Evolutionary conservation across 2,888 invertebrate genomes (phyloP).

Genomic region (Tiliacea citrago): DNA sequence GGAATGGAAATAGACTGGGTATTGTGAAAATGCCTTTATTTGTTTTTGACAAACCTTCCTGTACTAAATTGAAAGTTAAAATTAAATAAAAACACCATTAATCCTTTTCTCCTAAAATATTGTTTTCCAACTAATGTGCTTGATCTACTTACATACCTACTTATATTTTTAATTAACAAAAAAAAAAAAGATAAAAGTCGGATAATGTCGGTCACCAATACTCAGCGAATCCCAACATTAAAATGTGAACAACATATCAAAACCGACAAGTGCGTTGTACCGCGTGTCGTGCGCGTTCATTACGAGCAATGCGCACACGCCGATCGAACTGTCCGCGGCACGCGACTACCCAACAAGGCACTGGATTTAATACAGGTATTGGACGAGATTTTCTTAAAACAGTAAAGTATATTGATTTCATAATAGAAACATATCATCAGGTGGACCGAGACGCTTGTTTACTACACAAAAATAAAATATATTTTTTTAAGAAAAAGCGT

Average conservation of each 20-base stretch:
- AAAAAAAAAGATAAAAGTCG: background rate
- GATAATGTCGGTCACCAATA: background rate
- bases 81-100: background rate
- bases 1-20: background rate
- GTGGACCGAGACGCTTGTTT: background rate
- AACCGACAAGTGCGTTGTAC: conserved; percentile 48
- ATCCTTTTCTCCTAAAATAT: background rate
- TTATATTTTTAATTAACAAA: background rate
- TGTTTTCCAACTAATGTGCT: background rate
- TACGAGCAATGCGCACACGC: conserved; percentile 69
- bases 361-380: conserved; percentile 19
- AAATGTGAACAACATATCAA: conserved; percentile 34
- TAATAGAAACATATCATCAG: no score
- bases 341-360: conserved; percentile 55
- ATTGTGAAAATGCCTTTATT: background rate
- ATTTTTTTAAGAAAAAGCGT: background rate
- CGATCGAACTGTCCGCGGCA: conserved; percentile 66
- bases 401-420: background rate
- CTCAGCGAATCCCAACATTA: background rate
- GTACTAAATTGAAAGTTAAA: background rate
- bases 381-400: conserved; percentile 8
- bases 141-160: background rate
- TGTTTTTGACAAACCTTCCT: background rate
- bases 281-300: conserved; percentile 51
- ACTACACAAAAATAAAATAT: background rate